Evolutionary conservation across 2,113 vertebrate species (phyloP), one percentile per base, ranked within the genome.

Genomic region (Puma concolor): DNA sequence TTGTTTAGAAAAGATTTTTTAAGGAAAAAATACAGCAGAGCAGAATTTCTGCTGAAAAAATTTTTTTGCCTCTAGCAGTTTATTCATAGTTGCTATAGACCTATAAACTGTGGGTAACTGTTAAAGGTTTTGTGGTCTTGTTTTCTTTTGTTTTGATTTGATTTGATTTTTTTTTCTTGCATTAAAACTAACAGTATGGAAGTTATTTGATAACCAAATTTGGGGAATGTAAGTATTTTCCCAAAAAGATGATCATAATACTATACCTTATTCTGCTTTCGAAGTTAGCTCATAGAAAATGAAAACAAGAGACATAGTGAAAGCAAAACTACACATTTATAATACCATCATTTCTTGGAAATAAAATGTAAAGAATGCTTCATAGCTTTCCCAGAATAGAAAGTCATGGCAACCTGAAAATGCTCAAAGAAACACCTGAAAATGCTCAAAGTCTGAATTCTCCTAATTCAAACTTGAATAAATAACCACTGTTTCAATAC

Each of bases 61-160:
- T 97, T 95, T 52, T 21, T 67, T 97, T 92, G 91, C 88, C 92
- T 98, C 91, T 98, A 94, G 92, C 91, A 94, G 93, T 98, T 98
- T 98, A 98, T 97, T 97, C 96, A 81, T 97, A 92, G 91, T 48
- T 95, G 82, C 97, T 98, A 97, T 91, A 98, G 87, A 97, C 57
- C 94, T 94, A 44, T 83, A 95, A 81, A 95, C 94, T 95, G 48
- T 81, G 94, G 50, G 88, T 98, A 98, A 96, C 97, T 97, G 82
- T 94, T 97, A 95, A 98, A 96, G 95, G 69, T 90, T 95, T 90
- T 90, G n/a, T 79, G 57, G 81, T 82, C 63, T 88, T 83, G 72
- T 90, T 93, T 76, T 71, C 3, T 63, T 90, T 86, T 95, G 69
- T 71, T 96, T 93, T 91, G 14, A 41, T 77, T 69, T 89, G 13